Evolutionary conservation across 37 sponge, comb jelly and placozoan genomes (phyloP).

Genomic region (Aplysina aerophoba): DNA sequence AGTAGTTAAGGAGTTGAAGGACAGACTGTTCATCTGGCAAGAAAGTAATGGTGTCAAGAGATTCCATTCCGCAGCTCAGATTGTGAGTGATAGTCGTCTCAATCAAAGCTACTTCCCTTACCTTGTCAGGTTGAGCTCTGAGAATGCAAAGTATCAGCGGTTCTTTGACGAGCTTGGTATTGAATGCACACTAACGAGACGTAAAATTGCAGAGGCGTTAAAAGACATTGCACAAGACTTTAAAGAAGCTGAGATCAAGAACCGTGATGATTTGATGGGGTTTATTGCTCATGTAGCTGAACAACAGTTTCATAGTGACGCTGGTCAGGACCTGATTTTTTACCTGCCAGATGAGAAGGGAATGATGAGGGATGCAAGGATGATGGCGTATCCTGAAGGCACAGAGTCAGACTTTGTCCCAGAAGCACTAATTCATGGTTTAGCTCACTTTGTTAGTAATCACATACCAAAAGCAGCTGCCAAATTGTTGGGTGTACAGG

Average conservation of each 20-base stretch:
- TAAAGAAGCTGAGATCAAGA: neutral
- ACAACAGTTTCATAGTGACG: neutral
- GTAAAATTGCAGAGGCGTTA: neutral
- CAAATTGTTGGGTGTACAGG: conserved; percentile 33
- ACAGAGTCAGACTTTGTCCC: neutral
- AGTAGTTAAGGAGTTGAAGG: too few species aligned
- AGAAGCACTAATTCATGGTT: neutral
- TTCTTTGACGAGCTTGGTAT: conserved; percentile 37
- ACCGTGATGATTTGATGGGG: neutral
- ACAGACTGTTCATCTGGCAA: conserved; percentile 51
- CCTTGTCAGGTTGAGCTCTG: conserved; percentile 36
- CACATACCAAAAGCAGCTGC: conserved; percentile 38
- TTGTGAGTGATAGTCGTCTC: neutral
- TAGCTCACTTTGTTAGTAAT: conserved; percentile 29
- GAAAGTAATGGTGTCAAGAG: neutral
- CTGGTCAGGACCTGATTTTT: neutral
- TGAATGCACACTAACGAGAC: neutral
- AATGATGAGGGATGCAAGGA: conserved; percentile 36
- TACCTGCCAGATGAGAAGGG: conserved; percentile 56
- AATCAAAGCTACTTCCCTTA: conserved; percentile 34
- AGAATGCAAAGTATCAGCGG: neutral
- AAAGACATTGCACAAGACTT: neutral
- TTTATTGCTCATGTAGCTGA: neutral
- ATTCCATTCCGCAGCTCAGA: conserved; percentile 29
- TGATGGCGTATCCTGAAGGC: conserved; percentile 34